phyloP scores from a whole-genome alignment of 1,140 invertebrate species.

The Mesaphorura yosii region DNA sequence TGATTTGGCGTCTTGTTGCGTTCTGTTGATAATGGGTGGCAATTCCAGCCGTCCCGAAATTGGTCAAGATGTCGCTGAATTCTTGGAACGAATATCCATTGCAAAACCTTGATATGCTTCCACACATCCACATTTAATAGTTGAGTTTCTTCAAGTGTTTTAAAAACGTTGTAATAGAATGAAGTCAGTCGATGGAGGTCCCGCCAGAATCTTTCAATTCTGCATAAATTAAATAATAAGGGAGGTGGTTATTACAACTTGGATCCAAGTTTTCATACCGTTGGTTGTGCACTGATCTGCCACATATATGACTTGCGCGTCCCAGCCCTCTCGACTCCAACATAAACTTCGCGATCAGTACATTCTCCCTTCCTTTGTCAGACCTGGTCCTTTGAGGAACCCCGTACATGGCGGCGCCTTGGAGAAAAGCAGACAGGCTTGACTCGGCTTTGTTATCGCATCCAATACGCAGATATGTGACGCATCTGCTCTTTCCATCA shows the following conservation, averaged over 20 bases:
- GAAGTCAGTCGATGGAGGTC: background rate
- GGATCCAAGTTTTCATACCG: background rate
- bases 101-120: background rate
- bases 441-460: slow-evolving; percentile 4
- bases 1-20: background rate
- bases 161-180: slow-evolving; percentile 7
- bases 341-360: slow-evolving; percentile 10
- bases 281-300: slow-evolving; percentile 15
- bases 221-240: background rate
- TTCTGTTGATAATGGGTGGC: slow-evolving; percentile 10
- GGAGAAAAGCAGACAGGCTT: background rate
- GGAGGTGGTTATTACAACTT: background rate
- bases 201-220: slow-evolving; percentile 1
- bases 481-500: slow-evolving; percentile 1
- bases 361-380: slow-evolving; percentile 17
- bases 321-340: background rate
- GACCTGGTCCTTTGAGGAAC: background rate
- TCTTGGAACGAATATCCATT: slow-evolving; percentile 4
- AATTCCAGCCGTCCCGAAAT: slow-evolving; percentile 8
- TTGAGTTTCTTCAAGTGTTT: background rate
- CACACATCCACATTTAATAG: background rate
- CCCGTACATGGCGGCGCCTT: background rate
- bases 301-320: slow-evolving; percentile 9
- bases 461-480: background rate
- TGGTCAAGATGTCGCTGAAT: background rate